These are phyloP conservation scores for Catocala fraxini DNA, from an alignment of 2,888 invertebrate genomes.

Conservation along the genomic window DNA sequence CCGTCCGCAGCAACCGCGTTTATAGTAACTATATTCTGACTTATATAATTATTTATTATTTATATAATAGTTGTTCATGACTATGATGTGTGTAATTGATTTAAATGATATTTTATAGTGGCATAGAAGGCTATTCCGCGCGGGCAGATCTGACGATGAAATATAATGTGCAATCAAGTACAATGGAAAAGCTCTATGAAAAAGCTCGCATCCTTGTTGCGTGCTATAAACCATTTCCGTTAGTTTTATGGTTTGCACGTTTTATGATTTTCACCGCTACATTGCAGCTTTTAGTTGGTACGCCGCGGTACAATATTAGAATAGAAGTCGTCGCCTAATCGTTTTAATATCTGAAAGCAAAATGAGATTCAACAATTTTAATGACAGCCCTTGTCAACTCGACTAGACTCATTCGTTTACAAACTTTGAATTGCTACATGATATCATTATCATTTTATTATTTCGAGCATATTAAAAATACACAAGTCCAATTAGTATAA, in stretches of 20 bases:
- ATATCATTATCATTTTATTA: neutral
- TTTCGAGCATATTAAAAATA: too few species aligned
- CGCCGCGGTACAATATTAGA: conserved; percentile 46
- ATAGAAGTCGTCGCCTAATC: conserved; percentile 28
- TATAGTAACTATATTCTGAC: neutral
- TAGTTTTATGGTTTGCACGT: conserved; percentile 69
- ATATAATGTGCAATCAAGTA: conserved; percentile 78
- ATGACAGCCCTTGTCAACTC: conserved; percentile 4
- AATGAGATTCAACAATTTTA: conserved; percentile 16
- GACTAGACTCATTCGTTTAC: conserved; percentile 26
- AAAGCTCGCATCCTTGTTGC: conserved; percentile 71
- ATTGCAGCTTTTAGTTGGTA: conserved; percentile 61
- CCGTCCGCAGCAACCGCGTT: neutral
- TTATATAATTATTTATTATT: too few species aligned
- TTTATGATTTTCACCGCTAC: conserved; percentile 70
- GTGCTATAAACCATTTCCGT: conserved; percentile 74
- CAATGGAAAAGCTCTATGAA: conserved; percentile 66
- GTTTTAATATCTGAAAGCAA: conserved; percentile 46
- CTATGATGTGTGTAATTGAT: conserved; percentile 2
- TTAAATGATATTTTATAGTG: conserved; percentile 2
- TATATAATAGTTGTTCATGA: too few species aligned
- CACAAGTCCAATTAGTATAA: too few species aligned
- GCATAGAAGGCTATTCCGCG: conserved; percentile 1
- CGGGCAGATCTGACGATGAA: conserved; percentile 57
- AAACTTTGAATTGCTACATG: neutral